phyloP scores from a whole-genome alignment of 2,113 vertebrate species.

The Aphyosemion australe region DNA sequence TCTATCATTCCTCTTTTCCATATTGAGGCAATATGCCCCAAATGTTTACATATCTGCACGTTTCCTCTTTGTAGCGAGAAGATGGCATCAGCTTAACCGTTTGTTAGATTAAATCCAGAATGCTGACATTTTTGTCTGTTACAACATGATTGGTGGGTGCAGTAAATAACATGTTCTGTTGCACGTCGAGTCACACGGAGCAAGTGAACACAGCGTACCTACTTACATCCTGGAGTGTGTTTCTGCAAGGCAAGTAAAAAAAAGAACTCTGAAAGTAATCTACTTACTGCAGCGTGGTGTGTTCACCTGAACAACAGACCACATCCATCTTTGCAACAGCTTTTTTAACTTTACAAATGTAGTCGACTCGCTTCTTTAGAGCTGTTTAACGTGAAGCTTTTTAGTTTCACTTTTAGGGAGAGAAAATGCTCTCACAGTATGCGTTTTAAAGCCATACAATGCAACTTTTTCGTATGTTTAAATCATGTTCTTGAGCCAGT shows the following conservation, averaged over 20 bases:
- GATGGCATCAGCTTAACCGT: not conserved
- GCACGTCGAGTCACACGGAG: slow-evolving; percentile 1
- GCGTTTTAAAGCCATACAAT: too few relatives aligned
- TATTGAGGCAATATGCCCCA: too few relatives aligned
- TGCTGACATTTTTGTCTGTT: not conserved
- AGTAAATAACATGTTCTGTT: slow-evolving; percentile 2
- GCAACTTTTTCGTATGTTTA: too few relatives aligned
- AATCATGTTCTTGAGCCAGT: too few relatives aligned
- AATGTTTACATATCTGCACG: too few relatives aligned
- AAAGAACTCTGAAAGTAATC: not conserved
- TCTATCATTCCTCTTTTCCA: too few relatives aligned
- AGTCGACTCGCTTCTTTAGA: not conserved
- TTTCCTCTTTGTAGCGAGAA: not conserved
- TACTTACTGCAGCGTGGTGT: not conserved
- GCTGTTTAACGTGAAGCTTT: not conserved
- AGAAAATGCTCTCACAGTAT: not conserved
- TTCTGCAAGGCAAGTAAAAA: not conserved
- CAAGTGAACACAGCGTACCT: not conserved
- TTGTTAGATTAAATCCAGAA: not conserved
- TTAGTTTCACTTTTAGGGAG: slow-evolving; percentile 6
- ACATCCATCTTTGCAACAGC: not conserved
- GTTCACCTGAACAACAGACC: not conserved
- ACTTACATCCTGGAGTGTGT: not conserved
- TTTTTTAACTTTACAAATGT: not conserved
- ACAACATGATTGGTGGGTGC: not conserved